These are phyloP conservation scores for Geophilus truncorum DNA, from an alignment of 2,888 invertebrate species.

Conservation along the genomic window DNA sequence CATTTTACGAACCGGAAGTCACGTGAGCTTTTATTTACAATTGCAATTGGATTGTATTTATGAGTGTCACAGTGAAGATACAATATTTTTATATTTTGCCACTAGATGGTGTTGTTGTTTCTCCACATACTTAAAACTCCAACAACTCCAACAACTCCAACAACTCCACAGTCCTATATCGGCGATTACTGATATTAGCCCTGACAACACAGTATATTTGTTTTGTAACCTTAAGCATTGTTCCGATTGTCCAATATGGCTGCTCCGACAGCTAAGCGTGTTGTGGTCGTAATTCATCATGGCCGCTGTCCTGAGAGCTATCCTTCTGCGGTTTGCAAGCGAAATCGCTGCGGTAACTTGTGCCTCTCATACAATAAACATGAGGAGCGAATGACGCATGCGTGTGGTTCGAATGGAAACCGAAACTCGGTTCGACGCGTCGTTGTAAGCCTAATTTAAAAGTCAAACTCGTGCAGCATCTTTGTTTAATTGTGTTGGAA, in stretches of 20 bases:
- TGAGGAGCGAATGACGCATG: conserved; percentile 17
- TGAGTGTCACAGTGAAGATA: no score
- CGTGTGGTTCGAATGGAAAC: conserved; percentile 20
- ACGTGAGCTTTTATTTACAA: no score
- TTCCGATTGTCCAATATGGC: neutral
- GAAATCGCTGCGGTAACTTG: conserved; percentile 16
- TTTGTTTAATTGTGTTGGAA: neutral
- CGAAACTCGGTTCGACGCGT: neutral
- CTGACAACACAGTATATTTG: no score
- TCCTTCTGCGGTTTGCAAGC: neutral
- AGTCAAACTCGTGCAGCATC: neutral
- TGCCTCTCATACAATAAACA: conserved; percentile 21
- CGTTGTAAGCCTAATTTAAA: neutral
- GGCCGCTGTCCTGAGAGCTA: neutral
- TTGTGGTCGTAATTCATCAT: conserved; percentile 15
- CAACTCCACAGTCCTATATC: no score
- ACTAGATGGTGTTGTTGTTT: no score
- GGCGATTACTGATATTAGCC: no score
- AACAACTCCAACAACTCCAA: no score
- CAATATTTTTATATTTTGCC: no score
- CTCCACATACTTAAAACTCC: no score
- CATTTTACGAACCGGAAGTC: no score
- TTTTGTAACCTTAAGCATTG: no score
- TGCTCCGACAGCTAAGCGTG: neutral
- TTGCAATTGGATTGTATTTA: no score